Percentiles rank a stretch among this genome's conserved stretches.
Conservation (phyloP, 64 coral and sea anemone species). For the Astreopora myriophthalma region DNA sequence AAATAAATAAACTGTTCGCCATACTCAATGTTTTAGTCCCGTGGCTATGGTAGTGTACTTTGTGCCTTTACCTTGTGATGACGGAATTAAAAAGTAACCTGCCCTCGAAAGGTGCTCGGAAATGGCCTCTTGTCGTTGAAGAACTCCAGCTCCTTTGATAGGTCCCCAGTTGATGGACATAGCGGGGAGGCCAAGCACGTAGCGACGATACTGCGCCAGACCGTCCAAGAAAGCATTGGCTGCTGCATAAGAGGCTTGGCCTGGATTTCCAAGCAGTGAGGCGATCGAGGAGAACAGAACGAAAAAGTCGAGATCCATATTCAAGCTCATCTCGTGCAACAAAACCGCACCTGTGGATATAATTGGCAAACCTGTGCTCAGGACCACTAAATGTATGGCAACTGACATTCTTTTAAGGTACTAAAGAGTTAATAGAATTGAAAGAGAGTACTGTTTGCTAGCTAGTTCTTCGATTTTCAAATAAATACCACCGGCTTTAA, state of each 20-base stretch:
- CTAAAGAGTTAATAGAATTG: neutral
- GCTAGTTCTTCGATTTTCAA: too few relatives aligned
- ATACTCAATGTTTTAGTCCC: too few relatives aligned
- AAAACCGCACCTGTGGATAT: slow-evolving; percentile 43
- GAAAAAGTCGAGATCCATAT: slow-evolving; percentile 88
- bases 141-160: slow-evolving; percentile 73
- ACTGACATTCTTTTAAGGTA: neutral
- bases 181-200: slow-evolving; percentile 57
- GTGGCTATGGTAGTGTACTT: too few relatives aligned
- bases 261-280: slow-evolving; percentile 71
- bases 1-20: too few relatives aligned
- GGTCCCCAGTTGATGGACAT: slow-evolving; percentile 85
- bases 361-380: neutral
- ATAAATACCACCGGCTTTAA: too few relatives aligned
- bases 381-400: neutral
- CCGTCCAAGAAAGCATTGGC: slow-evolving; percentile 79
- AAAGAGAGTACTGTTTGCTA: neutral
- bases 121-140: slow-evolving; percentile 50
- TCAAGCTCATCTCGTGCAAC: slow-evolving; percentile 76
- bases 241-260: slow-evolving; percentile 72
- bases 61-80: slow-evolving; percentile 64
- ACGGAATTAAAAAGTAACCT: slow-evolving; percentile 62
- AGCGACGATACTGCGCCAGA: slow-evolving; percentile 64
- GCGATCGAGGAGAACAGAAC: slow-evolving; percentile 84
- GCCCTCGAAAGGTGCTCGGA: slow-evolving; percentile 45